Percentiles rank a stretch among this genome's conserved stretches.
These are phyloP conservation scores for Diorhabda sublineata DNA, from an alignment of 1,140 invertebrate genomes.

Conservation along the genomic window DNA sequence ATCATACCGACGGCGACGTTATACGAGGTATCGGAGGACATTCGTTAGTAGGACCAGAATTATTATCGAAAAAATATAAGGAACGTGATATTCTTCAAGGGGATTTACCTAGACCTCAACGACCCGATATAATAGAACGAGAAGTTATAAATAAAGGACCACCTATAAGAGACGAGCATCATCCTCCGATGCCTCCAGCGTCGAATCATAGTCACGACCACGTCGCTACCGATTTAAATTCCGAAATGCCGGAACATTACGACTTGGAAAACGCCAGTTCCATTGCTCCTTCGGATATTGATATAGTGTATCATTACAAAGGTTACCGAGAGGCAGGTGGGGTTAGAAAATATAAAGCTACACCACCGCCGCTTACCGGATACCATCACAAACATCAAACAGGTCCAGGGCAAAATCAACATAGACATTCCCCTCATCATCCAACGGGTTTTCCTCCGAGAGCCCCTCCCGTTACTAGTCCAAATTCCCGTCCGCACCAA, in stretches of 20 bases:
- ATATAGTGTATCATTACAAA: conserved; percentile 95
- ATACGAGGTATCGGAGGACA: conserved; percentile 61
- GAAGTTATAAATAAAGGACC: conserved; percentile 80
- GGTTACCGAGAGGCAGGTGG: conserved; percentile 78
- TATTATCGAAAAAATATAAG: conserved; percentile 83
- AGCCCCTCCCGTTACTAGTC: conserved; percentile 61
- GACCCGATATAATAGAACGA: conserved; percentile 89
- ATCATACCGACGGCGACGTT: conserved; percentile 63
- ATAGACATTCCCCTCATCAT: conserved; percentile 68
- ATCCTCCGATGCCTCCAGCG: conserved; percentile 64
- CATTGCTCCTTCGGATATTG: conserved; percentile 95
- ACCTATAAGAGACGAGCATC: conserved; percentile 70
- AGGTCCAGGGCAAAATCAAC: conserved; percentile 56
- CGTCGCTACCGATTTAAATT: conserved; percentile 60
- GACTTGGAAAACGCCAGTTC: conserved; percentile 96
- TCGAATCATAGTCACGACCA: conserved; percentile 65
- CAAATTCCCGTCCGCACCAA: conserved; percentile 67
- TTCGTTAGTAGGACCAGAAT: conserved; percentile 72
- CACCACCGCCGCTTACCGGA: conserved; percentile 65
- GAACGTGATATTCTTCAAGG: conserved; percentile 70
- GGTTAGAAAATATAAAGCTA: conserved; percentile 80
- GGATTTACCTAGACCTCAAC: conserved; percentile 66
- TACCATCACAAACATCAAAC: conserved; percentile 76
- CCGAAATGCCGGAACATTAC: conserved; percentile 91
- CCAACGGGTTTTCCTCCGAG: conserved; percentile 63